Base-by-base conservation (phyloP, 2,888 invertebrate species). In the Artemia sp. region DNA sequence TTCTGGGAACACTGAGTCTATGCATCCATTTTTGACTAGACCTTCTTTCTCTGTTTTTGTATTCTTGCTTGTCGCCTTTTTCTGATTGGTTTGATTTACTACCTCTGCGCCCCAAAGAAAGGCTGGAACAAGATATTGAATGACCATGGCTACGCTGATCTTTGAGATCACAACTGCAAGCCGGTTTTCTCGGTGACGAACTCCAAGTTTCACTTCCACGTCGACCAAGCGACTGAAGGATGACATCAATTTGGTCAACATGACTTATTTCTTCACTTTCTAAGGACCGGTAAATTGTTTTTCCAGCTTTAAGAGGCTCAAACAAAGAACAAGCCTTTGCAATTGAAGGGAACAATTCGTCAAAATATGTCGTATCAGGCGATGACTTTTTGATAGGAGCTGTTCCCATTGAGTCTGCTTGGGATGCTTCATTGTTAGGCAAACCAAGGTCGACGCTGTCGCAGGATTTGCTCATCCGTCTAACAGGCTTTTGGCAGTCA, bases 1-100 rank as follows among this genome's bases (percentile, higher is more conserved):
- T 68, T 52, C 52, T 68, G 19, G 68, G 68, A 10, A 68, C 68
- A 51, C 52, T 52, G 14, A 68, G 68, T 52, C 52, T 51, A 51
- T 51, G 68, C 14, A 68, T 38, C 68, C 68, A 68, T 24, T 58
- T 58, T 24, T 24, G n/a, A 58, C 14, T 58, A n/a, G 64, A 58
- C 9, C 64, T 24, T 24, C 24, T 58, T 24, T 9, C 64, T 24
- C 14, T 58, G 8, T 58, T 58, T 38, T 38, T 38, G 38, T 38
- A 38, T 24, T 58, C 64, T 58, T 58, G 64, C 24, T 58, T 58
- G 64, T 58, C 64, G n/a, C 24, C 9, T n/a, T n/a, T n/a, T 24
- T 58, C 64, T n/a, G 14, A 19, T n/a, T 24, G n/a, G 14, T 19
- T 19, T 19, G 64, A 58, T 24, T 58, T 58, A 58, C 64, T 58